Conservation (phyloP, 2,113 vertebrate genomes). For the Callorhinus ursinus region DNA sequence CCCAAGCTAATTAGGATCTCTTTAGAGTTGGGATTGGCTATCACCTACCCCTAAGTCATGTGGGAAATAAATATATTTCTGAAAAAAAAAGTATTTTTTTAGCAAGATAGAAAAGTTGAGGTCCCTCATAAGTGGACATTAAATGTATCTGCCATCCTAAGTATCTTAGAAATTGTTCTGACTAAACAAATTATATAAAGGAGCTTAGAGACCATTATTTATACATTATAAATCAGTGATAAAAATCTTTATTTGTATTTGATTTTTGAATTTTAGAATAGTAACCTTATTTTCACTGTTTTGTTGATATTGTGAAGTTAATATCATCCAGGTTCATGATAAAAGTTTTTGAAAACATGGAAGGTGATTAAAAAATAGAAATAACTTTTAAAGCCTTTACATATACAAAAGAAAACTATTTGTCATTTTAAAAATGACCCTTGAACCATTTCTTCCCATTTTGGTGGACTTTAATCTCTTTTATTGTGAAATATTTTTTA, state of each 20-base stretch:
- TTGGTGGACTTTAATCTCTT: neutral
- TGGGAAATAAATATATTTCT: neutral
- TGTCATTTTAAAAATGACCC: conserved; percentile 1
- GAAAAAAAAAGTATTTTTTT: neutral
- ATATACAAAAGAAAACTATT: neutral
- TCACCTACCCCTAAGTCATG: neutral
- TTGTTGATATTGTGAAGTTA: neutral
- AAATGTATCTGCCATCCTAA: neutral
- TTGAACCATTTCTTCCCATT: neutral
- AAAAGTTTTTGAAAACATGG: neutral
- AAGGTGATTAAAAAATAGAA: neutral
- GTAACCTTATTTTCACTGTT: neutral
- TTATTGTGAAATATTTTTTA: neutral
- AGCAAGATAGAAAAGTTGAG: neutral
- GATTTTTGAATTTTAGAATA: conserved; percentile 26
- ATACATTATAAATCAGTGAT: neutral
- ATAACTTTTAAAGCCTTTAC: neutral
- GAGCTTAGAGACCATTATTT: neutral
- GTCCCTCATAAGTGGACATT: neutral
- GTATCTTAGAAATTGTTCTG: neutral
- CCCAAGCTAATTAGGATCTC: neutral
- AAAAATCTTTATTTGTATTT: conserved; percentile 33
- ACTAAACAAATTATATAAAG: neutral
- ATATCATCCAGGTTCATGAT: neutral
- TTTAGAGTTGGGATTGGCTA: neutral